phyloP scores from a whole-genome alignment of 2,888 invertebrate species.

The Pachydiplax longipennis region DNA sequence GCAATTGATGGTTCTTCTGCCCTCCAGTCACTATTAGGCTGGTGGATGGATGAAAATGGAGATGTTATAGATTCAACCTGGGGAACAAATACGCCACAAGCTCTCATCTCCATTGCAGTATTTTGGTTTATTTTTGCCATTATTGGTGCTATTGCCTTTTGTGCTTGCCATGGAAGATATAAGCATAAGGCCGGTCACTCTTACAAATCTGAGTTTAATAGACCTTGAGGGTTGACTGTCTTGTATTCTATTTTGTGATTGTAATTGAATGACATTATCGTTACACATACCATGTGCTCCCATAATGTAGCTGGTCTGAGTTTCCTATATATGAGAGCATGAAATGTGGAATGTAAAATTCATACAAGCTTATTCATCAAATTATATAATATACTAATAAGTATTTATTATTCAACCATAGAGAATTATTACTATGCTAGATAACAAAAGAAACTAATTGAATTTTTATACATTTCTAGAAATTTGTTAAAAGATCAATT shows the following conservation, averaged over 20 bases:
- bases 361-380: background rate
- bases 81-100: slow-evolving; percentile 33
- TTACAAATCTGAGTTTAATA: slow-evolving; percentile 25
- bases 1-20: slow-evolving; percentile 33
- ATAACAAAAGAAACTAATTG: background rate
- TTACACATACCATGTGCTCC: background rate
- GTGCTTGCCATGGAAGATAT: slow-evolving; percentile 38
- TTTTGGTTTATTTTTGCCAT: slow-evolving; percentile 30
- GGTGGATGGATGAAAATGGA: slow-evolving; percentile 31
- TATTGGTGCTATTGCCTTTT: slow-evolving; percentile 35
- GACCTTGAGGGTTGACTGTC: slow-evolving; percentile 5
- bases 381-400: background rate
- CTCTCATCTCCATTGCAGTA: slow-evolving; percentile 20
- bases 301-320: background rate
- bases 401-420: slow-evolving; percentile 32
- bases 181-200: background rate
- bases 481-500: too few relatives aligned
- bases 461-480: background rate
- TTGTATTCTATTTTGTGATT: background rate
- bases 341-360: background rate
- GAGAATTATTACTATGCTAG: background rate
- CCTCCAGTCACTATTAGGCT: slow-evolving; percentile 20
- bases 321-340: background rate
- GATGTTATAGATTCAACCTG: background rate
- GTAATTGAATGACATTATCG: background rate